Percentiles rank a stretch among this genome's conserved stretches.
These are phyloP conservation scores for Pissodes strobi DNA, from an alignment of 1,140 invertebrate species.

Conservation along the genomic window DNA sequence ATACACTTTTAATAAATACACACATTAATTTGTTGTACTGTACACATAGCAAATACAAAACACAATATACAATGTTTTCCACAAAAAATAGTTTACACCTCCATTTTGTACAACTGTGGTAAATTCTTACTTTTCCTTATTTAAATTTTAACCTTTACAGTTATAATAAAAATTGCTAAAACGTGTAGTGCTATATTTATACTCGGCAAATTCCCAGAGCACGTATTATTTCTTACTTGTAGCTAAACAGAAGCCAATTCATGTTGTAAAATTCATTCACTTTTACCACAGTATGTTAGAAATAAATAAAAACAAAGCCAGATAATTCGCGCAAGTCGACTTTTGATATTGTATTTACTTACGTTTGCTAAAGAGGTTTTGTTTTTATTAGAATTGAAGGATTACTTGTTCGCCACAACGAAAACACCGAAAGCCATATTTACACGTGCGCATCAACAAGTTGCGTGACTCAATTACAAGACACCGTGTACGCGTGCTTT, in stretches of 20 bases:
- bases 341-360: neutral
- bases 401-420: neutral
- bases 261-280: no score
- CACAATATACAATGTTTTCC: constrained; percentile 7
- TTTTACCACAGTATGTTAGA: neutral
- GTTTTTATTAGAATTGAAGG: neutral
- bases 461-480: constrained; percentile 10
- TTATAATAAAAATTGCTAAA: no score
- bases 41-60: constrained; percentile 30
- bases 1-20: no score
- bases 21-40: constrained; percentile 21
- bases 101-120: neutral
- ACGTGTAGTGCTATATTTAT: no score
- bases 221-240: no score
- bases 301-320: constrained; percentile 3
- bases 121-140: no score
- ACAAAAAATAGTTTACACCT: neutral
- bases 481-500: constrained; percentile 15
- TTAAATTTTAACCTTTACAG: no score
- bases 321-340: no score
- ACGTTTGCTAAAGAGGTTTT: neutral
- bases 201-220: no score
- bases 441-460: constrained; percentile 27
- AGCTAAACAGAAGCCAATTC: no score
- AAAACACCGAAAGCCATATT: constrained; percentile 28